Conservation (phyloP, 2,888 invertebrate genomes). For the Andrena camellia region DNA sequence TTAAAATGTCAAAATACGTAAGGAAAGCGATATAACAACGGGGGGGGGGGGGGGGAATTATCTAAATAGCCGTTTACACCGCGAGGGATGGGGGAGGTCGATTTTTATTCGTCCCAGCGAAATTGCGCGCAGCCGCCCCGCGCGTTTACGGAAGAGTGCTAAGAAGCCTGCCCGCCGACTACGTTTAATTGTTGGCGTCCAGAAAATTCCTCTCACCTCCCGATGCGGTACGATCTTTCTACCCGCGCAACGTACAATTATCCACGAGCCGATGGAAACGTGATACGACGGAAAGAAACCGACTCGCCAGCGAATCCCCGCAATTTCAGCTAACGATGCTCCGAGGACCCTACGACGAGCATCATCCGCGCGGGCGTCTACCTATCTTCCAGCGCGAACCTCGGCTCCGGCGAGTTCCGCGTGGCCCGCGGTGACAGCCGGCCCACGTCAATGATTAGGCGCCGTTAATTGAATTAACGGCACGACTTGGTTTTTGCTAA, state of each 20-base stretch:
- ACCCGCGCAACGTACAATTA: constrained; percentile 22
- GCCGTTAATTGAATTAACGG: constrained; percentile 29
- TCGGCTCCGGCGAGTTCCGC: background rate
- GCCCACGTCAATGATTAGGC: constrained; percentile 9
- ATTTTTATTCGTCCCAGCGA: constrained; percentile 10
- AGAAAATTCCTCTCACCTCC: constrained; percentile 21
- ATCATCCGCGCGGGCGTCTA: too few relatives aligned
- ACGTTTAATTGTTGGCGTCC: constrained; percentile 5
- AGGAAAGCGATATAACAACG: background rate
- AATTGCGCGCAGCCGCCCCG: background rate
- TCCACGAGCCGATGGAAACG: constrained; percentile 15
- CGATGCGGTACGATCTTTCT: constrained; percentile 6
- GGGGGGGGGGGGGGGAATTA: background rate
- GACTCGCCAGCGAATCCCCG: background rate
- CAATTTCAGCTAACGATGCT: background rate
- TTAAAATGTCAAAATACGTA: constrained; percentile 18
- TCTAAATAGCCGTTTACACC: constrained; percentile 10
- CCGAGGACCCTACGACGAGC: background rate
- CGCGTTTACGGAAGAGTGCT: background rate
- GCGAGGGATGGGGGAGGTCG: background rate
- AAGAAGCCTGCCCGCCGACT: background rate
- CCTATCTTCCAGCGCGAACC: background rate
- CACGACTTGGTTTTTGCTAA: background rate
- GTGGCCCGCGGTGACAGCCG: background rate
- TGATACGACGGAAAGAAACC: constrained; percentile 12